Evolutionary conservation across 64 coral and sea anemone genomes (phyloP), one percentile per base, ranked within the genome.

Genomic region (Dendrophyllia cribrosa): DNA sequence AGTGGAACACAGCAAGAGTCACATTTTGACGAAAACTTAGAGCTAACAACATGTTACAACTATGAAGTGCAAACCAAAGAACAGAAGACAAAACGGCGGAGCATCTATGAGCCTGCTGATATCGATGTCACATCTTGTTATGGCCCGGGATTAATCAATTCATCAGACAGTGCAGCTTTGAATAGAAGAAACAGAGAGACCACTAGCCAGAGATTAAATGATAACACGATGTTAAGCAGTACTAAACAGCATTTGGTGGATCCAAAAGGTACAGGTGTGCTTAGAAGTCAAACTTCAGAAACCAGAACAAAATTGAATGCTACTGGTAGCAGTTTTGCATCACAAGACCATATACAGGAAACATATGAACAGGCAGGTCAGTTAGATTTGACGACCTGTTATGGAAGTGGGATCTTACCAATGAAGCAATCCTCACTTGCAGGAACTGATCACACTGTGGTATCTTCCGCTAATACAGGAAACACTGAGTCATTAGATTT

Each of bases 41-140:
- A 94, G 20, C 55, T 89, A 9, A 89, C 92, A 83, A 58, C 82
- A 12, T 89, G 87, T 58, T 55, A 89, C n/a, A 82, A 86, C 51
- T 55, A 70, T 43, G 51, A 72, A 47, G 74, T 75, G 4, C 48
- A 74, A 65, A 45, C 8, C 56, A 47, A 17, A 12, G 4, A 19
- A 7, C 14, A 66, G n/a, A 53, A 75, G 89, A 51, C 52, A 44
- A 93, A 63, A 19, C 85, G 63, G 12, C 43, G 46, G 60, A 93
- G 92, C 19, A 66, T 88, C 23, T 89, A 89, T 70, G 70, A 93
- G 43, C 58, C 66, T 51, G 65, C 67, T 48, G 91, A 81, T 4
- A 50, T 93, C 34, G 91, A 88, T 24, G 46, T 93, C 0, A 93
- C 92, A 19, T n/a, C 66, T 63, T 89, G 85, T 6, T 87, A 82